phyloP scores from a whole-genome alignment of 2,888 invertebrate species.

The Crioceris asparagi region DNA sequence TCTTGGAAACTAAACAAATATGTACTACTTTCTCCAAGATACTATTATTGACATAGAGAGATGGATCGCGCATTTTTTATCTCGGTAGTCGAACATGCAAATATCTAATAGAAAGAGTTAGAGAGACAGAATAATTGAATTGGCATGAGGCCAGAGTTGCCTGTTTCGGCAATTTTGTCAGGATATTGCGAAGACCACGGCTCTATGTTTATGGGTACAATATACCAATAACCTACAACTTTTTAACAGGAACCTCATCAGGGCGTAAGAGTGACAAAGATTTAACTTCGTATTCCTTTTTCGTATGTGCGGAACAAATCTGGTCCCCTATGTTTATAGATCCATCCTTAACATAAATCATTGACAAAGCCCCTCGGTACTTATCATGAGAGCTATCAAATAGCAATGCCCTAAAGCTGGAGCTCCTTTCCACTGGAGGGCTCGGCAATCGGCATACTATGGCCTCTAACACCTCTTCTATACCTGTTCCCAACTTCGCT shows the following conservation, averaged over 20 bases:
- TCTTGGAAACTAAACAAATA: background rate
- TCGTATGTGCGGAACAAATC: conserved; percentile 59
- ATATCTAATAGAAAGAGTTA: too few relatives aligned
- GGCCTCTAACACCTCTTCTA: conserved; percentile 63
- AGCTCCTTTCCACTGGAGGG: conserved; percentile 49
- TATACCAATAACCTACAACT: conserved; percentile 54
- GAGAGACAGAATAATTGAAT: too few relatives aligned
- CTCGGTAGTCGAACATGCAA: too few relatives aligned
- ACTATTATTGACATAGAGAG: too few relatives aligned
- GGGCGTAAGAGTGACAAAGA: conserved; percentile 73
- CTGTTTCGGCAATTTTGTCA: too few relatives aligned
- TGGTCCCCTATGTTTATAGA: conserved; percentile 59
- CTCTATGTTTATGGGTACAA: too few relatives aligned
- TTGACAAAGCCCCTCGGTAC: conserved; percentile 69
- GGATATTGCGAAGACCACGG: too few relatives aligned
- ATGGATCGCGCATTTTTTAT: too few relatives aligned
- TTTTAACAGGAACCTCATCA: conserved; percentile 51
- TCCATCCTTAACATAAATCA: conserved; percentile 72
- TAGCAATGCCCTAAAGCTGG: conserved; percentile 66
- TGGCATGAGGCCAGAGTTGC: too few relatives aligned
- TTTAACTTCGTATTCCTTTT: conserved; percentile 68
- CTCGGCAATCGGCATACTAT: conserved; percentile 71
- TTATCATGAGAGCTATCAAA: conserved; percentile 93
- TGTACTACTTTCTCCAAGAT: too few relatives aligned
- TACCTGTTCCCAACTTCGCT: conserved; percentile 82